Base-by-base conservation (phyloP, 2,888 invertebrate species). In the Synanthedon myopaeformis region DNA sequence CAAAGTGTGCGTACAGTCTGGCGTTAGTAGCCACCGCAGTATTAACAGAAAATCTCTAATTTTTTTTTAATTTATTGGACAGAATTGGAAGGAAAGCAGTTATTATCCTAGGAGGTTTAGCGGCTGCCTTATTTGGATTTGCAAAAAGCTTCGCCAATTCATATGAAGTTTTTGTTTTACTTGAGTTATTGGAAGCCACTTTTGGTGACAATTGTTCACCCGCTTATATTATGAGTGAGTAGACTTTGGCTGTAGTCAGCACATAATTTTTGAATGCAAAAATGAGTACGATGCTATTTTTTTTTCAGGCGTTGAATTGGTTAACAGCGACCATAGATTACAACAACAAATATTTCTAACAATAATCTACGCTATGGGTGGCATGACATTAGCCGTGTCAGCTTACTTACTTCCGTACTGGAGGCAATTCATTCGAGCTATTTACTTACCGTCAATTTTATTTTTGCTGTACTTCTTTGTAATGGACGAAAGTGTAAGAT, bases 401-500 rank as follows among this genome's bases (percentile, higher is more conserved):
- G 92, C 93, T 8, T 92, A 91, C 86, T 75, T 81, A 55, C 79
- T 90, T 1, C 89, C 90, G 45, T 89, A 92, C 64, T 96, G 95
- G 94, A 89, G 92, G 65, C 79, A 84, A 57, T 82, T 91, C 23
- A 81, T 94, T 12, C 81, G 91, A 58, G 88, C 91, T 1, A 78
- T 93, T 11, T 95, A 94, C 64, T 76, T 89, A 0, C 95, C 94
- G 0, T 90, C 92, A 0, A 69, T 94, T 8, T 70, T 93, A 0
- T 90, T 93, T 58, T 68, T 94, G 51, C 72, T 89, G 4, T 93
- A 93, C 64, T 87, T 90, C 50, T 92, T 91, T 86, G 63, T 91
- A 0, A 76, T 93, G 48, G 93, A 93, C 4, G 94, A 94, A 75
- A 93, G 93, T 53, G 89, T 93, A n/a, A 87, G 95, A 66, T 95